Conservation (phyloP, 1,140 invertebrate species). For the Drosophila arawakana region DNA sequence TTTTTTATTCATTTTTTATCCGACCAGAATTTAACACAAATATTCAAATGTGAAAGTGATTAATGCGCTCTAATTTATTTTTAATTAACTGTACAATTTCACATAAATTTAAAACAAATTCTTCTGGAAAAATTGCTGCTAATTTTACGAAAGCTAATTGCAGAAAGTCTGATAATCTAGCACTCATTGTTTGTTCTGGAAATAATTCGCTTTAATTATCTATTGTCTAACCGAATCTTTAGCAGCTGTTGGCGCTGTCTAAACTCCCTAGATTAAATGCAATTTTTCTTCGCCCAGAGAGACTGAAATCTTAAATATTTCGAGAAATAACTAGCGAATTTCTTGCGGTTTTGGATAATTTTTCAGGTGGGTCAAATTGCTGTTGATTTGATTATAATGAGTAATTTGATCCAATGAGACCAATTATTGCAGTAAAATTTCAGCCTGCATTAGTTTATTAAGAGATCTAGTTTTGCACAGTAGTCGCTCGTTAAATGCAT, state of each 20-base stretch:
- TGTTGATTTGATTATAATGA: slow-evolving; percentile 16
- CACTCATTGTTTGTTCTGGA: background rate
- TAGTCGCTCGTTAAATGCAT: background rate
- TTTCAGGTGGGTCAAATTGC: slow-evolving; percentile 7
- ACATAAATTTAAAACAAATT: background rate
- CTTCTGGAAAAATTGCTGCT: background rate
- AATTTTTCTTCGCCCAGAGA: slow-evolving; percentile 6
- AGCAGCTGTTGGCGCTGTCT: background rate
- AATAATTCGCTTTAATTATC: slow-evolving; percentile 11
- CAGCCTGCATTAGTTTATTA: background rate
- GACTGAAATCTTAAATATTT: slow-evolving; percentile 8
- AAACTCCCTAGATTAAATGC: slow-evolving; percentile 1
- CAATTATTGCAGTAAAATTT: slow-evolving; percentile 5
- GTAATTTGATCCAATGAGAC: slow-evolving; percentile 10
- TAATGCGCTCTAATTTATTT: no score
- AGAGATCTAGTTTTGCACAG: slow-evolving; percentile 4
- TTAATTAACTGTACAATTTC: no score
- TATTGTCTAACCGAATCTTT: slow-evolving; percentile 3
- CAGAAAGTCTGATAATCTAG: slow-evolving; percentile 2
- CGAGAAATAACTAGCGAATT: slow-evolving; percentile 8
- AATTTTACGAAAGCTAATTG: slow-evolving; percentile 6
- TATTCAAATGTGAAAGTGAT: no score
- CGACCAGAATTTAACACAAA: no score
- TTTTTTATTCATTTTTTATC: no score
- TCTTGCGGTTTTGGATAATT: slow-evolving; percentile 2